Conservation (phyloP, 92 coral and sea anemone species). For the Porites cylindrica region DNA sequence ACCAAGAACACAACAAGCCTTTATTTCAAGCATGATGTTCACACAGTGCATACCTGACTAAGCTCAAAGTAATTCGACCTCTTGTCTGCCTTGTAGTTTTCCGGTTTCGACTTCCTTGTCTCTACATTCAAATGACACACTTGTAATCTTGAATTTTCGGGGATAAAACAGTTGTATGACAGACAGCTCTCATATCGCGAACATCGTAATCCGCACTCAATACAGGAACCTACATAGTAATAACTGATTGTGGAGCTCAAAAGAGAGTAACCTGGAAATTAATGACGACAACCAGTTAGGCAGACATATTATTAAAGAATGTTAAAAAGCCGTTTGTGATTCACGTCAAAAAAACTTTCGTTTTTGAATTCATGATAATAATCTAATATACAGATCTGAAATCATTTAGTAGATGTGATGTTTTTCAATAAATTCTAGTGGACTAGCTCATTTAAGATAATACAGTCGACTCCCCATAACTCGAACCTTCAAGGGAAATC, state of each 20-base stretch:
- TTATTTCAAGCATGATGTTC: background rate
- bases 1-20: background rate
- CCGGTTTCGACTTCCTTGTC: conserved; percentile 26
- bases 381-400: too few species aligned
- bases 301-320: background rate
- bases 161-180: conserved; percentile 32
- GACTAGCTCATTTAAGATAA: too few species aligned
- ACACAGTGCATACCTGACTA: conserved; percentile 10
- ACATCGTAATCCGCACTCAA: conserved; percentile 31
- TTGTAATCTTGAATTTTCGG: background rate
- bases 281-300: background rate
- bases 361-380: too few species aligned
- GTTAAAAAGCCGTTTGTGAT: too few species aligned
- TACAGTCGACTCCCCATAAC: too few species aligned
- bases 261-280: conserved; percentile 7
- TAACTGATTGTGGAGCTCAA: background rate
- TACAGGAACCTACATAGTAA: background rate
- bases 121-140: conserved; percentile 13
- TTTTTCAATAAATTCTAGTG: too few species aligned
- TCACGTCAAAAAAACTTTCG: too few species aligned
- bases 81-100: conserved; percentile 9
- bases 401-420: too few species aligned
- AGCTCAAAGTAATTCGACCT: conserved; percentile 17
- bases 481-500: too few species aligned
- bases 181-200: conserved; percentile 32